These are phyloP conservation scores for Callospermophilus lateralis DNA, from an alignment of 2,113 vertebrate genomes.

Conservation along the genomic window DNA sequence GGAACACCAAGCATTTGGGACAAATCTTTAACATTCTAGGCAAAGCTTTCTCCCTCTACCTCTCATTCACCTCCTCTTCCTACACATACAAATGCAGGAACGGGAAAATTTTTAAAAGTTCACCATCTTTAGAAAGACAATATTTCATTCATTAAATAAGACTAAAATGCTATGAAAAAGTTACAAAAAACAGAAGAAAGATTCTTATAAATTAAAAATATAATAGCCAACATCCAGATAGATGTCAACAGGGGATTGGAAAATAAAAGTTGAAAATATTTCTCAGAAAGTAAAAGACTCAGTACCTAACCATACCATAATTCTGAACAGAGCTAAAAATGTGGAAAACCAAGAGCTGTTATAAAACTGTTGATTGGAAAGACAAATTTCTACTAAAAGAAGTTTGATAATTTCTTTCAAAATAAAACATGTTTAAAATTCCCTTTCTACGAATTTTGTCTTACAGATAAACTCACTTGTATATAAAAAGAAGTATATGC, in stretches of 20 bases:
- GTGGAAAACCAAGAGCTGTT: background rate
- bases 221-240: background rate
- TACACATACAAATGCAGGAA: background rate
- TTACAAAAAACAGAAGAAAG: background rate
- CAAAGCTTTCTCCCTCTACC: background rate
- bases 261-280: background rate
- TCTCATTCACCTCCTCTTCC: background rate
- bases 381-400: background rate
- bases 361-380: background rate
- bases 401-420: background rate
- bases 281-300: background rate
- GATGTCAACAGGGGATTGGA: background rate
- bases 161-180: background rate
- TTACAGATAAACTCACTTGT: background rate
- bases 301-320: background rate
- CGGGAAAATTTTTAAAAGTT: background rate
- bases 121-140: background rate
- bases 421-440: conserved; percentile 18
- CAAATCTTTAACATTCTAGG: background rate
- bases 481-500: background rate
- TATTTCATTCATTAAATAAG: conserved; percentile 2
- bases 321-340: background rate
- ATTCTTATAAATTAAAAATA: background rate
- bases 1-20: background rate
- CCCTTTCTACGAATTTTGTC: conserved; percentile 13